phyloP scores from a whole-genome alignment of 2,888 invertebrate genomes.

The Chelonus formosanus region DNA sequence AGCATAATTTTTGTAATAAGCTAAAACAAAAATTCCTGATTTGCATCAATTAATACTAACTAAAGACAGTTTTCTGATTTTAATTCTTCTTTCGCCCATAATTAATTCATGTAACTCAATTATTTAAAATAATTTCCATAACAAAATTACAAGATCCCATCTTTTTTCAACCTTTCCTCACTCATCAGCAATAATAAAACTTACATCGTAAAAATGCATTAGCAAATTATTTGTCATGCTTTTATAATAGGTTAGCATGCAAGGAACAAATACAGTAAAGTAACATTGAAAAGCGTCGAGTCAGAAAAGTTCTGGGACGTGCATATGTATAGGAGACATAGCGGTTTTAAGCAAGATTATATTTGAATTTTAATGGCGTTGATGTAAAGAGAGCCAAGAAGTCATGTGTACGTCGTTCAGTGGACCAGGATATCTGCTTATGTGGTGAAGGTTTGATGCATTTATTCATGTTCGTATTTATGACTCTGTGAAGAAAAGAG shows the following conservation, averaged over 20 bases:
- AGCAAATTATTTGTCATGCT: no score
- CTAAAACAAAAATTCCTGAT: no score
- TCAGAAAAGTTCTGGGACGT: slow-evolving; percentile 14
- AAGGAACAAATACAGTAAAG: neutral
- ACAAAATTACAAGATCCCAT: no score
- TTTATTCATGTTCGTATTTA: slow-evolving; percentile 39
- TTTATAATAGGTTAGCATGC: neutral
- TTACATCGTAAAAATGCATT: neutral
- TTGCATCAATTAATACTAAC: no score
- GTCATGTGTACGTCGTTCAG: neutral
- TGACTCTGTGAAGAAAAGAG: slow-evolving; percentile 17
- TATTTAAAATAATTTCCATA: no score
- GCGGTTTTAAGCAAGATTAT: slow-evolving; percentile 45
- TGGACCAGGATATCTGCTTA: slow-evolving; percentile 6
- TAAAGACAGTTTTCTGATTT: no score
- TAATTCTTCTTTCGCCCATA: no score
- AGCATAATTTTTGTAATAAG: no score
- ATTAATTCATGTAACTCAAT: no score
- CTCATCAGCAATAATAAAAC: neutral
- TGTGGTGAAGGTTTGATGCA: slow-evolving; percentile 35
- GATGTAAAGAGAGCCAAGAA: slow-evolving; percentile 16
- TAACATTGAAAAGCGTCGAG: slow-evolving; percentile 4
- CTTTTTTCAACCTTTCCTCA: no score
- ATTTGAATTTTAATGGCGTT: slow-evolving; percentile 56
- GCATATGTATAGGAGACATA: slow-evolving; percentile 29